Percentiles rank a stretch among this genome's conserved stretches.
Conservation (phyloP, 92 coral and sea anemone species). For the Palythoa caribaeorum region DNA sequence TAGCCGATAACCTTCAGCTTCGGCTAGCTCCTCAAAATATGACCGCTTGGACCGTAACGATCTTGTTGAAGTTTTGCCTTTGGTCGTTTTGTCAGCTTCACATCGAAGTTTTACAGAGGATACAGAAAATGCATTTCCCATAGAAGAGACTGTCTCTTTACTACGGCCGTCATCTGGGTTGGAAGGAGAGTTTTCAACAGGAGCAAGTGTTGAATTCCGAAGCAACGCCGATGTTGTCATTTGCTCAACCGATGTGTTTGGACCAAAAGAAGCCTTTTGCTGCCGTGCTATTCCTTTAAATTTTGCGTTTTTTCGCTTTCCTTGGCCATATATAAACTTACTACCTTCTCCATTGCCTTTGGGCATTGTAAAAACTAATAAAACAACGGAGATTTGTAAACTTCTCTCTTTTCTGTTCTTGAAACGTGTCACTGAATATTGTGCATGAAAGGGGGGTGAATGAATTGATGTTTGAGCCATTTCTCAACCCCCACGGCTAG, state of each 20-base stretch:
- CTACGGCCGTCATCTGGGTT: slow-evolving; percentile 7
- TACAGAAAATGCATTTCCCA: slow-evolving; percentile 14
- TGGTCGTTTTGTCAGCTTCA: background rate
- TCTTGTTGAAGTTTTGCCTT: slow-evolving; percentile 9
- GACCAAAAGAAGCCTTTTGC: background rate
- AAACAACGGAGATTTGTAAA: slow-evolving; percentile 13
- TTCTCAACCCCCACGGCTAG: slow-evolving; percentile 22
- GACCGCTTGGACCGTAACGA: slow-evolving; percentile 11
- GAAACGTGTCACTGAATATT: background rate
- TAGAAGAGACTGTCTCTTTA: background rate
- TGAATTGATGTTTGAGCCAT: slow-evolving; percentile 10
- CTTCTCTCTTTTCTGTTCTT: background rate
- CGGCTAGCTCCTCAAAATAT: slow-evolving; percentile 28
- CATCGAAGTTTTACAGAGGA: slow-evolving; percentile 10
- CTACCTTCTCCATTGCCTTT: slow-evolving; percentile 1
- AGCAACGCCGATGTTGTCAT: background rate
- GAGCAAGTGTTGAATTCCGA: background rate
- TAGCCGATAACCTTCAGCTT: slow-evolving; percentile 24
- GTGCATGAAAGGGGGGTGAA: slow-evolving; percentile 14
- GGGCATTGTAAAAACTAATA: slow-evolving; percentile 18
- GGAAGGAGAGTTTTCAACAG: background rate
- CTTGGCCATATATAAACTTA: slow-evolving; percentile 2
- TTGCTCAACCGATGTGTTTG: background rate
- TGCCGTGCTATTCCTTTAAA: slow-evolving; percentile 9
- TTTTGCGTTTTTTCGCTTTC: slow-evolving; percentile 22